Base-by-base conservation (phyloP, 2,113 vertebrate species). In the Dasyornis broadbenti region DNA sequence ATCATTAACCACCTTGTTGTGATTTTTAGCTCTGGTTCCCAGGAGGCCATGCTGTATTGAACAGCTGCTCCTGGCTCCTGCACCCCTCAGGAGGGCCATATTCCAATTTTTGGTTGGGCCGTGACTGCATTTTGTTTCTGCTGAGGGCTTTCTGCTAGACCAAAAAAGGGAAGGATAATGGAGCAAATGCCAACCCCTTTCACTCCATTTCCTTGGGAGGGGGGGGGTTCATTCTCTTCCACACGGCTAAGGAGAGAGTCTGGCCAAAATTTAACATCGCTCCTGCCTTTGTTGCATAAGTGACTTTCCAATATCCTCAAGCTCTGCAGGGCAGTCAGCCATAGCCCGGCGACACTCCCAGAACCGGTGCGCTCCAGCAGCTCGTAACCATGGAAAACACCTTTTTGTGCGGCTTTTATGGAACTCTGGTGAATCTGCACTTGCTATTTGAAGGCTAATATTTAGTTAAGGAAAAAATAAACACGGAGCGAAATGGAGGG, bases 1-100 rank as follows among this genome's bases (percentile, higher is more conserved):
- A 94, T 92, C 93, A 89, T 95, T 96, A 94, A 95, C 92, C 94
- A 97, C 95, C 96, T 96, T 96, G 95, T 89, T 95, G 90, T 95
- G 94, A 95, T 95, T 94, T 96, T 93, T 90, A 94, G 95, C 94
- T 92, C 69, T 92, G 6, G 1, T 56, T 96, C 92, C 92, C 96
- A 86, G 90, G 93, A 94, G 94, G 85, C 88, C 56, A 15, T 12
- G 80, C 88, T 70, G 86, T 92, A 96, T 93, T 93, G 93, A 96
- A 92, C 95, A 96, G 96, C 94, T 97, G 95, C 95, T 97, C 92
- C 95, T 96, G 96, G 95, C 93, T 94, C 92, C 93, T 21, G 82
- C 82, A 92, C 89, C 90, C 95, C 92, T 90, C 90, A 86, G 80
- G 90, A 96, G 90, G 75, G 95, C 95, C 92, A 92, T 95, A 95